Conservation (phyloP, 2,888 invertebrate genomes). For the Leptarthrus brevirostris region DNA sequence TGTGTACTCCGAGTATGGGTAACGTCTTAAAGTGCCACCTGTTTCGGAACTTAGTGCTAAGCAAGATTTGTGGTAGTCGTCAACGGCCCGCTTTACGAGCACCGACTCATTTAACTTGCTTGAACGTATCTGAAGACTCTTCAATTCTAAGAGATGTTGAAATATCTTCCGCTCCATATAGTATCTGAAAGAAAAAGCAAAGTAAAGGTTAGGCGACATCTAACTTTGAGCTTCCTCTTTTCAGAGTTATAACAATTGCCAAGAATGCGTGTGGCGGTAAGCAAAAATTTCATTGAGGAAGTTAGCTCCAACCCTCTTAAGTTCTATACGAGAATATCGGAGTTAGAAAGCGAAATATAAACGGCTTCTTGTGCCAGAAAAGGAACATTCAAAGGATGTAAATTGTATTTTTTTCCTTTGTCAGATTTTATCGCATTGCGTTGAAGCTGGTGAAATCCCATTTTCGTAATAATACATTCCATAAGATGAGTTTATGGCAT, state of each 20-base stretch:
- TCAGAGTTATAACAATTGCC: background rate
- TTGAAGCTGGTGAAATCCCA: conserved; percentile 9
- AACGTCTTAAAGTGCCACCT: conserved; percentile 70
- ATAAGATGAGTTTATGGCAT: conserved; percentile 4
- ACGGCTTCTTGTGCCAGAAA: conserved; percentile 12
- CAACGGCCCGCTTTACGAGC: conserved; percentile 87
- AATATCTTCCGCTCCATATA: conserved; percentile 92
- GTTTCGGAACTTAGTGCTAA: conserved; percentile 71
- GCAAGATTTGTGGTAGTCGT: conserved; percentile 83
- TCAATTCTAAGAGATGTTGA: conserved; percentile 91
- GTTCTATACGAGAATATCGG: background rate
- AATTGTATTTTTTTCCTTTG: conserved; percentile 26
- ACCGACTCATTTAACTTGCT: conserved; percentile 89
- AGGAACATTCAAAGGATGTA: conserved; percentile 1
- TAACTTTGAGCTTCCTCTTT: background rate
- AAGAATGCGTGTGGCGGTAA: background rate
- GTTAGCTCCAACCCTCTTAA: background rate
- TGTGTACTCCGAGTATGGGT: conserved; percentile 75
- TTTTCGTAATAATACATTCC: conserved; percentile 37
- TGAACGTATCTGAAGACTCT: conserved; percentile 90
- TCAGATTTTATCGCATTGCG: conserved; percentile 15
- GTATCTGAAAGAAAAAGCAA: conserved; percentile 72
- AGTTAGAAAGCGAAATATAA: conserved; percentile 2
- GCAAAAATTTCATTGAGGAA: background rate
- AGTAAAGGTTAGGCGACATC: conserved; percentile 3